Evolutionary conservation across 1,140 invertebrate species (phyloP), one percentile per base, ranked within the genome.

Genomic region (Hydropsyche tenuis): DNA sequence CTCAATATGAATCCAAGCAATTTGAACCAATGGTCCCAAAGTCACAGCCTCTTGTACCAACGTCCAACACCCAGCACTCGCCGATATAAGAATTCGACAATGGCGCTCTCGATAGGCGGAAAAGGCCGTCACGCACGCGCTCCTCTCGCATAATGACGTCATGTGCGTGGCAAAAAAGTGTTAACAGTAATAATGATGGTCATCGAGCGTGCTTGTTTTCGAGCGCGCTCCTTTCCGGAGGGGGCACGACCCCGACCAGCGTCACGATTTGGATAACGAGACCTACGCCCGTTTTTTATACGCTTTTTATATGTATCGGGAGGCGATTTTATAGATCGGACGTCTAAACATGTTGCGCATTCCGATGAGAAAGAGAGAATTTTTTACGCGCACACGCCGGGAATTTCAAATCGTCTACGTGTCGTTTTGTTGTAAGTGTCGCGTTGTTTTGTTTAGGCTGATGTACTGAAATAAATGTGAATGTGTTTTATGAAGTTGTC

Each of bases 141-240:
- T n/a, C 14, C 18, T n/a, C n/a, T 16, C 12, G 45, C 45, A 16
- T 46, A 16, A 46, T 16, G 45, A n/a, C 45, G 45, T 16, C 45
- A 12, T 16, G 42, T n/a, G 16, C 11, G 30, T 12, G 25, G 9
- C 18, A 70, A 70, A 70, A 70, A 70, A 70, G 68, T 70, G 68
- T 70, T 70, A 70, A 70, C 45, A 70, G 68, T 25, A 70, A 70
- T 70, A 70, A 70, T 70, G 51, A 70, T 60, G 43, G 68, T 56
- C 68, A 70, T 70, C 68, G 51, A 70, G 51, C 51, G 51, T 30
- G 63, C 30, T 65, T 25, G 42, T 65, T 65, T 65, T 60, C 20
- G 30, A 63, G 11, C 60, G 9, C 23, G 1, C 1, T 11, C 6
- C 30, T 65, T 65, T 51, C 3, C 4, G 46, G 14, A 2, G n/a